A percentile compares a stretch with the other conserved stretches of the same genome.
Conservation (phyloP, 2,113 vertebrate species). For the Oncorhynchus clarkii region DNA sequence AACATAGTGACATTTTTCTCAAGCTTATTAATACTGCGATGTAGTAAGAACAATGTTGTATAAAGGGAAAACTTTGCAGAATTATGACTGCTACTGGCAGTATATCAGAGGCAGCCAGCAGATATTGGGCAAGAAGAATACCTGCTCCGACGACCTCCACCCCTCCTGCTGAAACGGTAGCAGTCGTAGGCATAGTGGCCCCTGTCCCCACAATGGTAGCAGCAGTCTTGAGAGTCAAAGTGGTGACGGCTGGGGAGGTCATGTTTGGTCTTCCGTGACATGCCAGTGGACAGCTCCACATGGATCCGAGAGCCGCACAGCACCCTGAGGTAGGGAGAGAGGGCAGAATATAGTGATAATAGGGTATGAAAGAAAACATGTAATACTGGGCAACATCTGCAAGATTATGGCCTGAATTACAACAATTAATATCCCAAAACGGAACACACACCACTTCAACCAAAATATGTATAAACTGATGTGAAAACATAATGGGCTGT, state of each 20-base stretch:
- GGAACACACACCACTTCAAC: too few relatives aligned
- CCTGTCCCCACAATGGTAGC: constrained; percentile 78
- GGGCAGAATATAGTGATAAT: too few relatives aligned
- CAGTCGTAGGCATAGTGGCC: constrained; percentile 83
- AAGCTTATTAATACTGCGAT: too few relatives aligned
- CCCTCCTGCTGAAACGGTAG: constrained; percentile 78
- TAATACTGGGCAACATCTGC: too few relatives aligned
- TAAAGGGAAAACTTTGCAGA: too few relatives aligned
- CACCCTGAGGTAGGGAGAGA: constrained; percentile 56
- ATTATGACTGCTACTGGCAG: constrained; percentile 28
- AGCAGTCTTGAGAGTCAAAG: constrained; percentile 78
- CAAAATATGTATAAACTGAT: too few relatives aligned
- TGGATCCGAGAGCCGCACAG: constrained; percentile 78
- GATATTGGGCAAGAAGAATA: constrained; percentile 48
- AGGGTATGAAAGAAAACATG: too few relatives aligned
- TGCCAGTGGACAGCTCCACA: constrained; percentile 78
- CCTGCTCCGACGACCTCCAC: constrained; percentile 72
- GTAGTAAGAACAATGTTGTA: too few relatives aligned
- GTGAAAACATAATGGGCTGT: background rate
- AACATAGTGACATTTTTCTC: too few relatives aligned
- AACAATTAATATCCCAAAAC: too few relatives aligned
- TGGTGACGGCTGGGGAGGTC: constrained; percentile 77
- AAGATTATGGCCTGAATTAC: too few relatives aligned
- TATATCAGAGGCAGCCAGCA: too few relatives aligned
- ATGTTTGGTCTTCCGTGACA: constrained; percentile 75